Evolutionary conservation across 2,888 invertebrate genomes (phyloP).

Genomic region (Furcula furcula): DNA sequence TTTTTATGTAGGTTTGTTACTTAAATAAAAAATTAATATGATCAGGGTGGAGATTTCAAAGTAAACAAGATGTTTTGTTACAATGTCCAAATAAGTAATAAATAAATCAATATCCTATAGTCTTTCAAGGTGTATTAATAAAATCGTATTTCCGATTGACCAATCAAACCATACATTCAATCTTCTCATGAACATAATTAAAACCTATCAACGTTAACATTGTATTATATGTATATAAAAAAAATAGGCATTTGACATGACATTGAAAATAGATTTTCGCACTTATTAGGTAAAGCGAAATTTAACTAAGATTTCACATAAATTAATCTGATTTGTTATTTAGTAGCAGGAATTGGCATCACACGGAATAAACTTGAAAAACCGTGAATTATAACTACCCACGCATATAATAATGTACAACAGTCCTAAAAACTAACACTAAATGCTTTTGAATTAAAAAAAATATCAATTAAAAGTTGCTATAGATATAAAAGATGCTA

Average conservation of each 20-base stretch:
- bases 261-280: too few relatives aligned
- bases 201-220: conserved; percentile 30
- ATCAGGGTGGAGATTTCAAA: conserved; percentile 27
- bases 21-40: too few relatives aligned
- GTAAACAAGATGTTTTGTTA: conserved; percentile 18
- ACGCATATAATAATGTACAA: neutral
- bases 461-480: too few relatives aligned
- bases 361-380: conserved; percentile 8
- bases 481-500: too few relatives aligned
- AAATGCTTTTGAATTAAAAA: neutral
- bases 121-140: conserved; percentile 22
- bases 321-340: too few relatives aligned
- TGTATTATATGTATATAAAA: too few relatives aligned
- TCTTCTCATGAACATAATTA: conserved; percentile 41
- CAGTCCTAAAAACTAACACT: neutral
- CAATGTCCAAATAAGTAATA: conserved; percentile 25
- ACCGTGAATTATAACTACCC: conserved; percentile 4
- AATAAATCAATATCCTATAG: conserved; percentile 27
- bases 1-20: too few relatives aligned
- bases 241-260: too few relatives aligned
- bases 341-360: conserved; percentile 5
- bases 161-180: conserved; percentile 48
- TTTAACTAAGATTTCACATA: too few relatives aligned
- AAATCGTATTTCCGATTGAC: conserved; percentile 41
- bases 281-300: too few relatives aligned